A percentile compares a stretch with the other conserved stretches of the same genome.
Conservation (phyloP, 2,797 vertebrate species). For the Tinamus major region DNA sequence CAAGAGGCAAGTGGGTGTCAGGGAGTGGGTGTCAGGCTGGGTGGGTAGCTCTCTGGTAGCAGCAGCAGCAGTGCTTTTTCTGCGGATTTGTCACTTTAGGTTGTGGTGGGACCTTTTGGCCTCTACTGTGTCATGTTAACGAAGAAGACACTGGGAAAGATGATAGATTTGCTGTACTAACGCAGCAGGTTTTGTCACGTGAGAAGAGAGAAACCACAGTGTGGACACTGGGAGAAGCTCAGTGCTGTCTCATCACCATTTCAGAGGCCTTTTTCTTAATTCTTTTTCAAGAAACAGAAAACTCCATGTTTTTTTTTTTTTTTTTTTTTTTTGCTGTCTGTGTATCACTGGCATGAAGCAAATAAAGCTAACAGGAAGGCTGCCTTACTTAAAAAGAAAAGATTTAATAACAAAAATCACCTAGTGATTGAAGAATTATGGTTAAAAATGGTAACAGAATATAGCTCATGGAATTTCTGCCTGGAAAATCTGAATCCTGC, state of each 20-base stretch:
- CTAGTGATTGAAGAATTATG: not conserved
- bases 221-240: not conserved
- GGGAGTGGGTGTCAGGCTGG: not conserved
- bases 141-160: not conserved
- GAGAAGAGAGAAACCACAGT: not conserved
- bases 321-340: not conserved
- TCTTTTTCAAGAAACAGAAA: not conserved
- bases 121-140: not conserved
- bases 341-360: not conserved
- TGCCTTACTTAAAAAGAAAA: not conserved
- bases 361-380: not conserved
- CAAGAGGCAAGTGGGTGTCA: not conserved
- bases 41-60: not conserved
- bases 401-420: not conserved
- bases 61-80: not conserved
- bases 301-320: not conserved
- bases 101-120: not conserved
- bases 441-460: not conserved
- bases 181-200: not conserved
- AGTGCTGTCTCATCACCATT: not conserved
- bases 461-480: accelerated
- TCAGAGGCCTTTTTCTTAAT: not conserved
- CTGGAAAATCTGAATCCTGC: not conserved
- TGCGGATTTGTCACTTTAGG: not conserved
- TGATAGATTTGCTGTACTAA: not conserved